These are phyloP conservation scores for Ctenodactylus gundi DNA, from an alignment of 2,113 vertebrate species.

Conservation along the genomic window DNA sequence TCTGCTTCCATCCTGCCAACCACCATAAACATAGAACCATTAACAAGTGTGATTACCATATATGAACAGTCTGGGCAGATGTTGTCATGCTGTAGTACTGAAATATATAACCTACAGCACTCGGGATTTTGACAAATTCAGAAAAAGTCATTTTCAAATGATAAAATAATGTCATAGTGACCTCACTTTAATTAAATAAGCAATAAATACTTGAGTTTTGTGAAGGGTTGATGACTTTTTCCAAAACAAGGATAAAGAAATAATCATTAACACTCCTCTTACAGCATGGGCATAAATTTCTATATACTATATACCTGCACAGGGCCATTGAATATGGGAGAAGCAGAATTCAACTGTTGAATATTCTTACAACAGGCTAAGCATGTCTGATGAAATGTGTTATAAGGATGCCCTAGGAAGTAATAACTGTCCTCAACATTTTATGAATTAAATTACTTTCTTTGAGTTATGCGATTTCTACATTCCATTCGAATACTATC, in stretches of 20 bases:
- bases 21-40: constrained; percentile 16
- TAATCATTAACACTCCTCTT: background rate
- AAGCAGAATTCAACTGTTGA: background rate
- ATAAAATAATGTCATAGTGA: background rate
- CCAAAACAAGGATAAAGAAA: background rate
- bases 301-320: background rate
- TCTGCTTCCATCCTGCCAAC: background rate
- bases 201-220: background rate
- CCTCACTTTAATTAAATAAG: background rate
- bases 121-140: background rate
- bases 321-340: background rate
- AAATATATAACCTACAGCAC: background rate
- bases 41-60: background rate
- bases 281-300: background rate
- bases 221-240: background rate
- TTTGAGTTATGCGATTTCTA: background rate
- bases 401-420: background rate
- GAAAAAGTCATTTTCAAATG: background rate
- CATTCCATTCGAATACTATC: background rate
- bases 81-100: background rate
- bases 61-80: background rate
- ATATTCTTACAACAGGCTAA: background rate
- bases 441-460: background rate
- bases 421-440: background rate
- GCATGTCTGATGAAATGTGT: background rate